Percentiles rank a stretch among this genome's conserved stretches.
Evolutionary conservation across 2,797 vertebrate species (phyloP).

Genomic region (Eulemur coronatus): DNA sequence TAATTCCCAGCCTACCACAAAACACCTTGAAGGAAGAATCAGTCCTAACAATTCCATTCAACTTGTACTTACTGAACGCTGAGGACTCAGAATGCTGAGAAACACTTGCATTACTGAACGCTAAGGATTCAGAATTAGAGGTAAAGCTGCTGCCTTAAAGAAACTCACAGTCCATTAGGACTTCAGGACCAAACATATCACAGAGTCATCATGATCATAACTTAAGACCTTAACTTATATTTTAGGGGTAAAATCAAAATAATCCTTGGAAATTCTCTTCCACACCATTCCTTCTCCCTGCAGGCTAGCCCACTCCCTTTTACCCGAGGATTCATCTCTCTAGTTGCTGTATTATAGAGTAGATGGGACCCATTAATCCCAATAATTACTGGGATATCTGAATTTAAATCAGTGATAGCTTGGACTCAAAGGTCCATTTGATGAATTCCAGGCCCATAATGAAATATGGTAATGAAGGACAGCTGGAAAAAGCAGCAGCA

Average conservation of each 20-base stretch:
- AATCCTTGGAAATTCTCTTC: background rate
- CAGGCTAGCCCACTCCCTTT: background rate
- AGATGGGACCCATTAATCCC: background rate
- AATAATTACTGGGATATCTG: background rate
- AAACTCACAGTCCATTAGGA: background rate
- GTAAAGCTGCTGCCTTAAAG: background rate
- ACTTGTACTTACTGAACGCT: background rate
- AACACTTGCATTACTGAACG: background rate
- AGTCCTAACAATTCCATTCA: background rate
- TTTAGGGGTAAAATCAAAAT: background rate
- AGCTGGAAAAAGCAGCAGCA: background rate
- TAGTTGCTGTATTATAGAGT: background rate
- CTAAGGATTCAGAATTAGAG: background rate
- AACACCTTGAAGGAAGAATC: background rate
- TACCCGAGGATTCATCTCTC: background rate
- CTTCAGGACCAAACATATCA: background rate
- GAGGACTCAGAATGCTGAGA: background rate
- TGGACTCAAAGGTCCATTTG: background rate
- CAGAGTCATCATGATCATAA: background rate
- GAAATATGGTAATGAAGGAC: background rate
- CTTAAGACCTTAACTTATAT: background rate
- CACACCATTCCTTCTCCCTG: background rate
- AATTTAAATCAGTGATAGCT: background rate
- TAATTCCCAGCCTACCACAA: background rate
- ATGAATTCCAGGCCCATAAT: background rate